Percentiles rank a stretch among this genome's conserved stretches.
Evolutionary conservation across 2,888 invertebrate species (phyloP).

Genomic region (Pseudoips prasinana): DNA sequence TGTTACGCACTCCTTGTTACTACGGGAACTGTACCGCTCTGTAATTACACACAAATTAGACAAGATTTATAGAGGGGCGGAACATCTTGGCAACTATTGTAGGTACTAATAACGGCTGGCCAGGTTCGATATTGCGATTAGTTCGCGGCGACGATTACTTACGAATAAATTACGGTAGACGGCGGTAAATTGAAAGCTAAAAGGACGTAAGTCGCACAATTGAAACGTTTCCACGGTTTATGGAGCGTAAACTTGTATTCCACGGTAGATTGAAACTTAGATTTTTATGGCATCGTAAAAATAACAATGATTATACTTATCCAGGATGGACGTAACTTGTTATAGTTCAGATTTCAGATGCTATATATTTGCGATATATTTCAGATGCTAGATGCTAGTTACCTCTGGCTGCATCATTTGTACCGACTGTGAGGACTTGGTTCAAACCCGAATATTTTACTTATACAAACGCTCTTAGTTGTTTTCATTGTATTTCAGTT

Average conservation of each 20-base stretch:
- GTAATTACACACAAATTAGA: slow-evolving; percentile 83
- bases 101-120: slow-evolving; percentile 79
- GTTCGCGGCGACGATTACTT: slow-evolving; percentile 58
- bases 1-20: slow-evolving; percentile 79
- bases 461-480: too few relatives aligned
- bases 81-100: slow-evolving; percentile 80
- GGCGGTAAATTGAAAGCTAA: slow-evolving; percentile 24
- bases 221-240: slow-evolving; percentile 44
- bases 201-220: slow-evolving; percentile 44
- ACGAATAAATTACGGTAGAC: slow-evolving; percentile 41
- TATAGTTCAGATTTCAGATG: too few relatives aligned
- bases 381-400: too few relatives aligned
- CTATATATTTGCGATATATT: too few relatives aligned
- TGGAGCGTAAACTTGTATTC: slow-evolving; percentile 31
- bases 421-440: too few relatives aligned
- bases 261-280: slow-evolving; percentile 27
- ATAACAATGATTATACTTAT: slow-evolving; percentile 8
- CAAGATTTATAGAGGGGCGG: slow-evolving; percentile 81
- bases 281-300: slow-evolving; percentile 32
- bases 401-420: too few relatives aligned
- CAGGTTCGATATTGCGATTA: slow-evolving; percentile 76
- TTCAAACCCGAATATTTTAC: too few relatives aligned
- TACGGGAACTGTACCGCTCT: slow-evolving; percentile 74
- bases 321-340: neutral
- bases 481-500: too few relatives aligned